Conservation (phyloP, 2,888 invertebrate genomes). For the Drosophila birchii region DNA sequence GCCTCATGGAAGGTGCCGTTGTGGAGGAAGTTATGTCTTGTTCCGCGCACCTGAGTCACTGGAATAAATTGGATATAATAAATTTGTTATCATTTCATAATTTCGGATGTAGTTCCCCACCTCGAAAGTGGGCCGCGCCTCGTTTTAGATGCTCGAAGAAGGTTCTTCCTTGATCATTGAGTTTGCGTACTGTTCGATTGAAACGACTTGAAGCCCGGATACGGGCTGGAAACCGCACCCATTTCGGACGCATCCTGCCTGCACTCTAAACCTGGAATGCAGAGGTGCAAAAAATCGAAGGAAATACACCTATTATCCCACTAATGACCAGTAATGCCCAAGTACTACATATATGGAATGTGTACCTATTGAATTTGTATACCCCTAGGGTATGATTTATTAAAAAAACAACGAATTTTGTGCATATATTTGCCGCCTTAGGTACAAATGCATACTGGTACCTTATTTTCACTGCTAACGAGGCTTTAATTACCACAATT, state of each 20-base stretch:
- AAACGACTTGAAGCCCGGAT: neutral
- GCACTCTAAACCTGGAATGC: neutral
- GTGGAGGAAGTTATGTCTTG: slow-evolving; percentile 62
- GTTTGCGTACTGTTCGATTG: neutral
- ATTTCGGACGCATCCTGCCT: slow-evolving; percentile 1
- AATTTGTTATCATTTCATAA: no score
- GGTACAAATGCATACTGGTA: neutral
- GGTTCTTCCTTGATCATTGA: neutral
- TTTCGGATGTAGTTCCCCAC: neutral
- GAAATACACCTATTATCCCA: neutral
- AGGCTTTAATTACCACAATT: slow-evolving; percentile 1
- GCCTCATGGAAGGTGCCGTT: slow-evolving; percentile 82
- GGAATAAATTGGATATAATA: neutral
- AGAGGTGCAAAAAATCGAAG: neutral
- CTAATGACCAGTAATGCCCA: slow-evolving; percentile 6
- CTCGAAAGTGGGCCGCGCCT: neutral
- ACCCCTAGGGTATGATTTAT: neutral
- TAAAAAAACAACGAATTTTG: no score
- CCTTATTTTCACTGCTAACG: slow-evolving; percentile 10
- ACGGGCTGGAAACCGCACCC: neutral
- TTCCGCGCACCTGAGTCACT: slow-evolving; percentile 42
- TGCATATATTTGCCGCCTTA: neutral
- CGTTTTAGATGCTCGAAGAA: neutral
- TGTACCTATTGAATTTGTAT: neutral
- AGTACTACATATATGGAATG: neutral